Base-by-base conservation (phyloP, 2,113 vertebrate species). In the Sula dactylatra region DNA sequence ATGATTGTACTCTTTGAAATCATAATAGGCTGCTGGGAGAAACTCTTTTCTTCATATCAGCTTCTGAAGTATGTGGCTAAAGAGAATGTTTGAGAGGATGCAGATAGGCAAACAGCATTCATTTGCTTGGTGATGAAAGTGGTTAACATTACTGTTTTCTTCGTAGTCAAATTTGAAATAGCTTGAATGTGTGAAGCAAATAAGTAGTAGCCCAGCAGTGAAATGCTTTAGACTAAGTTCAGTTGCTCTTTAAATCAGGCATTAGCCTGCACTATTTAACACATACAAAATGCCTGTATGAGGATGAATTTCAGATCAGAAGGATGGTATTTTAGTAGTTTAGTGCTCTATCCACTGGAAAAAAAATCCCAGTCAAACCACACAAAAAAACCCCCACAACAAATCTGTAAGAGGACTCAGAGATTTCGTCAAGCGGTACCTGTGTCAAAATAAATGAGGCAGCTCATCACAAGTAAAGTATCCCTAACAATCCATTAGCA, bases 1-100 rank as follows among this genome's bases (percentile, higher is more conserved):
- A 54, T 91, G 74, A 93, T 52, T 80, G 36, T 79, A 7, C 77
- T 56, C 94, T 93, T 96, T 94, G 94, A 95, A 96, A 96, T 88
- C 72, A 13, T 82, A 93, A 76, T 49, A 27, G 76, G 21, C 42
- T 64, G n/a, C 78, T 86, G 80, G 82, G 61, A 74, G 83, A 74
- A 90, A 50, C 26, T 25, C 77, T 40, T 69, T 18, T 61, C 94
- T 78, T 86, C 65, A 1, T 78, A 94, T 85, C 86, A 89, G 58
- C 77, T 82, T 84, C 65, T 78, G 78, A 84, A 82, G 55, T 86
- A 56, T 1, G 0, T 78, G 55, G 80, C 79, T 84, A 45, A 94
- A 71, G 72, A 92, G 67, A 69, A 27, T 38, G 25, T 84, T 79
- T 92, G 44, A 32, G 71, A 74, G 40, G 26, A 25, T 83, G 21